Base-by-base conservation (phyloP, 2,113 vertebrate genomes). In the Corydoras sp. region DNA sequence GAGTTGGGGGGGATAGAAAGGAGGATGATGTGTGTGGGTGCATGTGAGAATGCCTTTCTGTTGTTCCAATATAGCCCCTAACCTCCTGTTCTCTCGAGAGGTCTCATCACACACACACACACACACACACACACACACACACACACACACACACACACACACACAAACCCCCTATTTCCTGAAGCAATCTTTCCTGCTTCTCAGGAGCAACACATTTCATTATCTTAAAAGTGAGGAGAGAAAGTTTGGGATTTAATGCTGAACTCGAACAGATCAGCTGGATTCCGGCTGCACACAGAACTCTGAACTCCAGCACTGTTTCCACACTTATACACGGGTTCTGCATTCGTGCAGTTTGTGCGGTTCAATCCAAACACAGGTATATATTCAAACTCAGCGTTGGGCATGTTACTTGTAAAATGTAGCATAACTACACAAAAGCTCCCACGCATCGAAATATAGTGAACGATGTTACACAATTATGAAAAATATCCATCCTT, bases 11-110 rank as follows among this genome's bases (percentile, higher is more conserved):
- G 18, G 18, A 24, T 24, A 24, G 18, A 24, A 24, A 24, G 18
- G 18, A 24, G 18, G 18, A 24, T 24, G 18, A 24, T 71, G 65
- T 78, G 72, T 75, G 68, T 67, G 68, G 51, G 68, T 74, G 68
- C 68, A 59, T 71, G 59, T 68, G 76, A 77, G 71, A 77, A 77
- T 58, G 67, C 68, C 72, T 78, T 78, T 78, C 68, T 68, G 72
- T 78, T 78, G 76, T 74, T 74, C 64, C 72, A 74, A 71, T 71
- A 78, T 71, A 71, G 68, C 63, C 72, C 59, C 64, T 71, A 62
- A 70, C 72, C 64, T 68, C 64, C 64, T 68, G 73, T 74, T 62
- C 72, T 74, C 76, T 8, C 13, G 58, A 68, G 71, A 77, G 73
- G 58, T 11, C 58, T 62, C 58, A 74, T 71, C 53, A 53, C 56